Evolutionary conservation across 2,888 invertebrate genomes (phyloP), one percentile per base, ranked within the genome.

Genomic region (Capitulum mitella): DNA sequence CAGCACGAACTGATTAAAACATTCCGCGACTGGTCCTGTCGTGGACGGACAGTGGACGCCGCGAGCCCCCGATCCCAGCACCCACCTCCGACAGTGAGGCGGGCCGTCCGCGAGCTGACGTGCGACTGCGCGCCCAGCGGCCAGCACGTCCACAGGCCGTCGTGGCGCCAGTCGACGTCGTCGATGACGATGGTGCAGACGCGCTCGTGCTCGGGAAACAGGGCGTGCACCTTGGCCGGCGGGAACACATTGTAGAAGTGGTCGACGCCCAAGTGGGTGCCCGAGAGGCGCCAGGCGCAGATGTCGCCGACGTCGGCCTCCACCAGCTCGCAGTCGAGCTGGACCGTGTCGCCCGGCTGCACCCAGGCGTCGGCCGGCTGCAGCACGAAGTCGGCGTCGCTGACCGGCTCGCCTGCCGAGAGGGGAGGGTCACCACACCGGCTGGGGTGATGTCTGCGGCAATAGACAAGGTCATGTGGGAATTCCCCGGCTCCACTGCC

Each of bases 61-160:
- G n/a, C 1, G 43, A 12, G 6, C 12, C 43, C 43, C 5, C 6
- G 5, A 5, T 43, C 58, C 58, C n/a, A 10, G 12, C 3, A 29
- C 58, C 29, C n/a, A 58, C 58, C 58, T 58, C n/a, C 34, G 19
- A 64, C 64, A 34, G 29, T 34, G 64, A 64, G 34, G 29, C 34
- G 12, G 34, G 64, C 64, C 19, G 29, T 16, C 5, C 64, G 64
- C 16, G 64, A 64, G 64, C 34, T 34, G 64, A 64, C 64, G 64
- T 64, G 64, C 16, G 64, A 32, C 19, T 29, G 14, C 29, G 1
- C 34, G 16, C 16, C 64, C 34, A 64, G 34, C 34, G 64, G 64
- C 64, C 64, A 64, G 64, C 64, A 64, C 64, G 64, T 64, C 64
- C 64, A 64, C 19, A 19, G 32, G 64, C 64, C 64, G 34, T 64